phyloP scores from a whole-genome alignment of 1,140 invertebrate genomes.

The Cydia fagiglandana region DNA sequence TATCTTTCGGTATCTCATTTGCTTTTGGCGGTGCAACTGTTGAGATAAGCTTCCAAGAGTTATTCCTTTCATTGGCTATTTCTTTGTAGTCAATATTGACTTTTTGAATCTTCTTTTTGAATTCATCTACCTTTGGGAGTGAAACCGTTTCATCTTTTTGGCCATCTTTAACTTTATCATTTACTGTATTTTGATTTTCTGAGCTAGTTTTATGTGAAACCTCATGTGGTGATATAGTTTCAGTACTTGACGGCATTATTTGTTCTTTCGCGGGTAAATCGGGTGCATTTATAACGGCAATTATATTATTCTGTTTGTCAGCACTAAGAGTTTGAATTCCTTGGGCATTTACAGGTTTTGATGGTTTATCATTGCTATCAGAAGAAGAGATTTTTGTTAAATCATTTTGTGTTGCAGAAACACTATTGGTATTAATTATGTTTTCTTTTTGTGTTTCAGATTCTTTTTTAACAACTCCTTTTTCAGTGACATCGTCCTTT shows the following conservation, averaged over 20 bases:
- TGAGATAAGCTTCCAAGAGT: slow-evolving; percentile 75
- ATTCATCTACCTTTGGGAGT: slow-evolving; percentile 67
- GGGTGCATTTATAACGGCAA: slow-evolving; percentile 20
- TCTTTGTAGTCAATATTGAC: slow-evolving; percentile 74
- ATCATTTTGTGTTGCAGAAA: slow-evolving; percentile 26
- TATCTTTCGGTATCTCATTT: slow-evolving; percentile 60
- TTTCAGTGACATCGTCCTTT: not conserved
- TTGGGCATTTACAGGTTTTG: not conserved
- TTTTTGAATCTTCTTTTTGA: slow-evolving; percentile 75
- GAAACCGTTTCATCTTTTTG: slow-evolving; percentile 40
- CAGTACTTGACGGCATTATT: slow-evolving; percentile 32
- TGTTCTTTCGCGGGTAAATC: not conserved
- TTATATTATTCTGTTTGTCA: slow-evolving; percentile 33
- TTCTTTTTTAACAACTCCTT: not conserved
- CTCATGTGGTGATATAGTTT: slow-evolving; percentile 32
- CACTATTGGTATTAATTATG: not conserved
- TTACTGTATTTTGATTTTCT: slow-evolving; percentile 34
- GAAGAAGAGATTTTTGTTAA: slow-evolving; percentile 20
- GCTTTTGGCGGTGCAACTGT: slow-evolving; percentile 64
- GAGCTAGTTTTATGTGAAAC: not conserved
- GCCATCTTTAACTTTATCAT: not conserved
- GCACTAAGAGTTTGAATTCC: slow-evolving; percentile 12
- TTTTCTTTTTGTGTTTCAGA: not conserved
- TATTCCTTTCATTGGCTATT: slow-evolving; percentile 60
- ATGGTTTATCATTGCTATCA: not conserved